Evolutionary conservation across 1,140 invertebrate species (phyloP), one percentile per base, ranked within the genome.

Genomic region (Drosophila baimaii): DNA sequence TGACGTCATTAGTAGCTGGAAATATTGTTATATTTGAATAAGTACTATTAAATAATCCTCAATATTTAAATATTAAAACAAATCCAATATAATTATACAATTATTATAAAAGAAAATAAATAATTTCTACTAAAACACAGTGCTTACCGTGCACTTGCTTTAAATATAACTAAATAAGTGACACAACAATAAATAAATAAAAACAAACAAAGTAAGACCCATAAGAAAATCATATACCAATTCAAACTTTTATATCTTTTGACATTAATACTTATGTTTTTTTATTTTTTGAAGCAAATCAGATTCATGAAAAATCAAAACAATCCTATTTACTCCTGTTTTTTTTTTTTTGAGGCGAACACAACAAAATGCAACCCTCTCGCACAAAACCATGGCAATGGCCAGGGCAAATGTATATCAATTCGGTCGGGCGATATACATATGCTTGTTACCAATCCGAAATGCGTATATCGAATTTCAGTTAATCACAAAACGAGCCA

Each of bases 401-500:
- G 33, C 13, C 15, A 35, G 4, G 31, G 15, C 35, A 37, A 37
- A 37, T 37, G 5, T 13, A 47, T 49, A 39, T 66, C 43, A 49
- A 70, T 39, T 70, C 49, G 17, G 33, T 33, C 27, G 56, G 56
- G 25, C 10, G 25, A 12, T 47, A 12, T 47, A 46, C 59, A 65
- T 65, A 65, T 35, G 65, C 65, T 69, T 69, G 46, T 69, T 52
- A 33, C 43, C 59, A 64, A 15, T 52, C 29, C 17, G 39, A 69
- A 69, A 69, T 69, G 65, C 62, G 65, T 49, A 71, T 72, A 71
- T 72, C 69, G 52, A 71, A 58, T 72, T 72, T 58, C 65, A 72
- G 68, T 72, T 57, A 72, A 71, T 72, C 69, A 39, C 52, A 71
- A 72, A 72, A 72, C 57, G 52, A 72, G 66, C 69, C 69, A 71